A percentile compares a stretch with the other conserved stretches of the same genome.
These are phyloP conservation scores for Drosophila auraria DNA, from an alignment of 1,140 invertebrate genomes.

Conservation along the genomic window DNA sequence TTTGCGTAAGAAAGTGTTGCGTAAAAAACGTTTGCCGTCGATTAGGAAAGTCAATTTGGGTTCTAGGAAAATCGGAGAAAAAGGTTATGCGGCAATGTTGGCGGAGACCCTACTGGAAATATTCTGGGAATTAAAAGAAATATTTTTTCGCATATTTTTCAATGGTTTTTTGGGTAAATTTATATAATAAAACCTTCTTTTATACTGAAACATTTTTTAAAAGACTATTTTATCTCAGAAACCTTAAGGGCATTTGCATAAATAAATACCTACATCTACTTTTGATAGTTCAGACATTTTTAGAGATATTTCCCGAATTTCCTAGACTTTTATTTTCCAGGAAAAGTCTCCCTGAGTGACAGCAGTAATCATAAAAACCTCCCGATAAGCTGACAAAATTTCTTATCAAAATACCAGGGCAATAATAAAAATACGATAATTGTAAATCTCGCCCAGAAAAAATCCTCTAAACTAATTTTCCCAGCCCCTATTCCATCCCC, in stretches of 20 bases:
- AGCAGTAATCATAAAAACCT: slow-evolving; percentile 35
- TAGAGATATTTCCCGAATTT: background rate
- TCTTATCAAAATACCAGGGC: slow-evolving; percentile 39
- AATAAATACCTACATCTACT: too few species aligned
- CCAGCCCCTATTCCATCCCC: slow-evolving; percentile 38
- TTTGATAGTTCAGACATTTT: too few species aligned
- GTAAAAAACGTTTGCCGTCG: slow-evolving; percentile 9
- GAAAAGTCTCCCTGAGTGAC: background rate
- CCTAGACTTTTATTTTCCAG: background rate
- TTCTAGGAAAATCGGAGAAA: slow-evolving; percentile 7
- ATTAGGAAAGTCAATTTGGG: background rate
- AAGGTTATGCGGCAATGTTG: slow-evolving; percentile 2
- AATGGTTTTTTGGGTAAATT: background rate
- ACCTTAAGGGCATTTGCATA: background rate
- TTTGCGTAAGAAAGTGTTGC: slow-evolving; percentile 8
- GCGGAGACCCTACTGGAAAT: background rate
- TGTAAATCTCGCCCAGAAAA: slow-evolving; percentile 22
- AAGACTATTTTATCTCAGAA: background rate
- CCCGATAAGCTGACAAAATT: slow-evolving; percentile 37
- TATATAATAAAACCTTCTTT: background rate
- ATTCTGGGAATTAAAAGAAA: background rate
- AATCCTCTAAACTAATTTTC: slow-evolving; percentile 43
- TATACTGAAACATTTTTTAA: background rate
- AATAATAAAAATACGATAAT: slow-evolving; percentile 24
- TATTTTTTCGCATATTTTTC: background rate